These are phyloP conservation scores for Hypocryptadius cinnamomeus DNA, from an alignment of 2,113 vertebrate species.

Conservation along the genomic window DNA sequence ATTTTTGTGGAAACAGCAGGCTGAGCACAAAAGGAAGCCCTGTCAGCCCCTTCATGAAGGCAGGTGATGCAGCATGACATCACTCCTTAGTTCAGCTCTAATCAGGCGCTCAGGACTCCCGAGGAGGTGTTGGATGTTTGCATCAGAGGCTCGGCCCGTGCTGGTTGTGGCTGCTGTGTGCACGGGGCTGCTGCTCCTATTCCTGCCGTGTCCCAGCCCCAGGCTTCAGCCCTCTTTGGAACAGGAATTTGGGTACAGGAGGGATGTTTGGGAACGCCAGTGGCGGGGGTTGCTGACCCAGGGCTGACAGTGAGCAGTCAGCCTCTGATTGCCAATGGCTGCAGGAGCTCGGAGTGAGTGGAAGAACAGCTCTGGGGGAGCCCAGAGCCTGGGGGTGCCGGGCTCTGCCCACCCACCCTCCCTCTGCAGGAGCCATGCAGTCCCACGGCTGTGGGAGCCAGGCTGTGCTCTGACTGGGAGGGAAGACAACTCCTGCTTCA, in stretches of 20 bases:
- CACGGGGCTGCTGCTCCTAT: background rate
- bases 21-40: background rate
- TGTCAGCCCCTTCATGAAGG: background rate
- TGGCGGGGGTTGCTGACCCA: background rate
- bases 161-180: background rate
- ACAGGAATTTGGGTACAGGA: background rate
- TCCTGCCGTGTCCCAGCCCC: background rate
- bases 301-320: background rate
- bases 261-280: fast-evolving
- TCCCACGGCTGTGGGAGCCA: background rate
- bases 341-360: fast-evolving
- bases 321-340: fast-evolving
- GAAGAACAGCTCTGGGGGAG: too few relatives aligned
- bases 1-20: background rate
- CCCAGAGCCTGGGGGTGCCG: background rate
- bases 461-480: background rate
- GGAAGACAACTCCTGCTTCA: background rate
- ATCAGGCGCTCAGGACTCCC: background rate
- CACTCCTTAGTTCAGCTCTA: background rate
- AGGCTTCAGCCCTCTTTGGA: background rate
- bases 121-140: background rate
- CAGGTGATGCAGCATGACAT: background rate
- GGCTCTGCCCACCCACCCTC: background rate
- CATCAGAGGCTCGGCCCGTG: background rate
- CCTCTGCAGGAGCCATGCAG: fast-evolving